These are phyloP conservation scores for Myiothlypis coronata DNA, from an alignment of 2,797 vertebrate species.

Conservation along the genomic window DNA sequence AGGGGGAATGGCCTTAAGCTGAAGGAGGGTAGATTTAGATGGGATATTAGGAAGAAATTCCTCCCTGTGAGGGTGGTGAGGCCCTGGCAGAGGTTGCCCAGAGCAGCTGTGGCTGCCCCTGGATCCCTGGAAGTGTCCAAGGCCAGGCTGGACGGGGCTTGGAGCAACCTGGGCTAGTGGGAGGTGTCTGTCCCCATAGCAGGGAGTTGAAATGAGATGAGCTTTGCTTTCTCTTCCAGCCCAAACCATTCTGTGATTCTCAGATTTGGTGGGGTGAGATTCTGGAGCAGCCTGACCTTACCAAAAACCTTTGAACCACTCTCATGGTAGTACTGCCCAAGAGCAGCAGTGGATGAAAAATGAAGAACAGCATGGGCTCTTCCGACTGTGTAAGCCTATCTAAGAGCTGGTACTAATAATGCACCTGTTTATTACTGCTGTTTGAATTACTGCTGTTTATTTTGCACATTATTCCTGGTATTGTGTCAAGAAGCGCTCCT, in stretches of 20 bases:
- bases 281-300: not conserved
- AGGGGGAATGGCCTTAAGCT: fast-evolving
- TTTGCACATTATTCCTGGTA: not conserved
- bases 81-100: fast-evolving
- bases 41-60: not conserved
- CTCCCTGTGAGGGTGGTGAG: fast-evolving
- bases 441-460: not conserved
- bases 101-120: not conserved
- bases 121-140: not conserved
- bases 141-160: fast-evolving
- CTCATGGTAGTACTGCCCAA: not conserved
- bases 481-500: not conserved
- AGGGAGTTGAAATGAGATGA: fast-evolving
- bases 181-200: fast-evolving
- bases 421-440: not conserved
- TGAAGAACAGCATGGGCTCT: not conserved
- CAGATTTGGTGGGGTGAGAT: not conserved
- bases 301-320: fast-evolving
- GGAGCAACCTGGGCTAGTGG: fast-evolving
- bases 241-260: not conserved
- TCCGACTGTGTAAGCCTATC: not conserved
- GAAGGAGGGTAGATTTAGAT: not conserved
- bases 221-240: fast-evolving
- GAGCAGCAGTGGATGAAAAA: not conserved
- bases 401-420: not conserved